Conservation (phyloP, 2,113 vertebrate species). For the Scatophagus argus region DNA sequence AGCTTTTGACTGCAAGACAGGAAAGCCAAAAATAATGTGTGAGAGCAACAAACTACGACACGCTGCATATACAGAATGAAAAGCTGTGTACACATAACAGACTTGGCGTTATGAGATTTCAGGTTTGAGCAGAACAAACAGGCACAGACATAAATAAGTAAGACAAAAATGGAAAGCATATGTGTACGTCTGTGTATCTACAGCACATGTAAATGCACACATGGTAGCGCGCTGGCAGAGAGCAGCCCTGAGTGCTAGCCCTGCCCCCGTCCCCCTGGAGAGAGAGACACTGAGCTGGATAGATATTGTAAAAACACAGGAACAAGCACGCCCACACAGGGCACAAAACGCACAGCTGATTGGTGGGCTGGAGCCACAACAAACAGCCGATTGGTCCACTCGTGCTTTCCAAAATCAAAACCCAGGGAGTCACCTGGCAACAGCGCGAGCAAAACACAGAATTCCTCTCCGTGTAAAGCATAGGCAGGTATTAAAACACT, state of each 20-base stretch:
- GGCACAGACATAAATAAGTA: too few relatives aligned
- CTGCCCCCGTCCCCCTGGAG: slow-evolving; percentile 48
- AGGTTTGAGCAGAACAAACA: neutral
- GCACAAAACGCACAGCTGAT: slow-evolving; percentile 59
- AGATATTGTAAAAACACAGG: slow-evolving; percentile 56
- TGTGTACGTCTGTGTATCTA: neutral
- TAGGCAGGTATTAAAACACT: slow-evolving; percentile 35
- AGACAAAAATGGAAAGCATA: neutral
- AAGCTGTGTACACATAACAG: neutral
- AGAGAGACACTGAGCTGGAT: slow-evolving; percentile 31
- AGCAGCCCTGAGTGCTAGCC: slow-evolving; percentile 16
- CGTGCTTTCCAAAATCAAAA: slow-evolving; percentile 63
- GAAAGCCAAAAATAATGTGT: slow-evolving; percentile 14
- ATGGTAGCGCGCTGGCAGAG: slow-evolving; percentile 20
- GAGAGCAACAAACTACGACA: neutral
- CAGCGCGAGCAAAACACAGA: slow-evolving; percentile 70
- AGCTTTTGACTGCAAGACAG: slow-evolving; percentile 1
- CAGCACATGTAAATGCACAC: neutral
- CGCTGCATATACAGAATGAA: neutral
- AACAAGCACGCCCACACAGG: slow-evolving; percentile 71
- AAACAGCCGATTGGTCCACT: slow-evolving; percentile 71
- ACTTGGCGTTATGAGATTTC: neutral
- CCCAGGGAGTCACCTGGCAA: slow-evolving; percentile 74
- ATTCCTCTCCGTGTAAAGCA: slow-evolving; percentile 41
- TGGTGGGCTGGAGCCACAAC: slow-evolving; percentile 62